phyloP scores from a whole-genome alignment of 2,888 invertebrate genomes.

The Lagria hirta region DNA sequence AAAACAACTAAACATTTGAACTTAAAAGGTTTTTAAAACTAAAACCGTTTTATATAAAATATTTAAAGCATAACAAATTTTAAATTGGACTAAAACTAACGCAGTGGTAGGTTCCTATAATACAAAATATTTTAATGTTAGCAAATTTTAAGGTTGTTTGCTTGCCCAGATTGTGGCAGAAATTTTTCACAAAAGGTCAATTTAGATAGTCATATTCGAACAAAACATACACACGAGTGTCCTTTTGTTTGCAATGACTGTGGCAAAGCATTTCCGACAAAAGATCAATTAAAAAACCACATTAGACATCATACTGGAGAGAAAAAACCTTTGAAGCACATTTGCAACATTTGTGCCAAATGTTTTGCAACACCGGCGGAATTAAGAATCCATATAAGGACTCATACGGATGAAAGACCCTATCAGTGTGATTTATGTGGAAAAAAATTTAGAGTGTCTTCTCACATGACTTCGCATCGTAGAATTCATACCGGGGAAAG shows the following conservation, averaged over 20 bases:
- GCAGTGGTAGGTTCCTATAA: no score
- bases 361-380: constrained; percentile 35
- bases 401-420: constrained; percentile 40
- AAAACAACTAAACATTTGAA: no score
- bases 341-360: constrained; percentile 36
- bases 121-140: no score
- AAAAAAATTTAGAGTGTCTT: constrained; percentile 43
- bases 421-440: constrained; percentile 42
- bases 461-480: constrained; percentile 44
- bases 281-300: constrained; percentile 40
- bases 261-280: constrained; percentile 37
- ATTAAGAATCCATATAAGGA: constrained; percentile 36
- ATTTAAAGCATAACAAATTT: no score
- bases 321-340: constrained; percentile 34
- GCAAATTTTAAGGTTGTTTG: constrained; percentile 32
- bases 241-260: constrained; percentile 43
- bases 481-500: constrained; percentile 41
- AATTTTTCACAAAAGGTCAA: constrained; percentile 40
- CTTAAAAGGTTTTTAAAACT: no score
- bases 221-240: constrained; percentile 41
- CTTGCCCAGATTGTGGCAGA: constrained; percentile 38
- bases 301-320: constrained; percentile 41
- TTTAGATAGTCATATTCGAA: constrained; percentile 37
- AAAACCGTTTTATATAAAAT: no score
- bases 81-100: no score